Percentiles rank a stretch among this genome's conserved stretches.
Conservation (phyloP, 2,113 vertebrate species). For the Toxotes jaculatrix region DNA sequence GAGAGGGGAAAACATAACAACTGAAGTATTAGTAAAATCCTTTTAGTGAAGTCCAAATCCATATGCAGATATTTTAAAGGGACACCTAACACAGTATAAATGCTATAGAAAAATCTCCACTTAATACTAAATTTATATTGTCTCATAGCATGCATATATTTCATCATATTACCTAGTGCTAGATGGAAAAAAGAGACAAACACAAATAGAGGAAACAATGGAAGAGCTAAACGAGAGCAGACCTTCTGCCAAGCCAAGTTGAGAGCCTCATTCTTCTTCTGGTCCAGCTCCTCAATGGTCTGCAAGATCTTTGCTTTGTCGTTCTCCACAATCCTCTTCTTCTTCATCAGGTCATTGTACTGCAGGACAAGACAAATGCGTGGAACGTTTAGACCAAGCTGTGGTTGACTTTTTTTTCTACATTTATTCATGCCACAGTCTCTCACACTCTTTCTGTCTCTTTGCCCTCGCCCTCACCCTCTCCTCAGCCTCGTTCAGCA, state of each 20-base stretch:
- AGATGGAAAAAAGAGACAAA: neutral
- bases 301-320: slow-evolving; percentile 94
- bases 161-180: too few species aligned
- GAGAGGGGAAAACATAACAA: neutral
- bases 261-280: slow-evolving; percentile 93
- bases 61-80: too few species aligned
- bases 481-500: slow-evolving; percentile 92
- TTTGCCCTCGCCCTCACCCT: slow-evolving; percentile 80
- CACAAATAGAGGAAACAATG: neutral
- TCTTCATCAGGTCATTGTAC: slow-evolving; percentile 96
- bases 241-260: slow-evolving; percentile 97
- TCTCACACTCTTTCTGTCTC: neutral
- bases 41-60: neutral
- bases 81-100: too few species aligned
- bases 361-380: slow-evolving; percentile 61
- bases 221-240: neutral
- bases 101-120: neutral
- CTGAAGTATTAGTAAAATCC: neutral
- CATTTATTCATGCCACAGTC: neutral
- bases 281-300: slow-evolving; percentile 93
- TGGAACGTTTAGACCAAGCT: neutral
- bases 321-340: slow-evolving; percentile 94
- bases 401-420: neutral
- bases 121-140: neutral
- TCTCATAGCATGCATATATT: neutral